Evolutionary conservation across 2,888 invertebrate species (phyloP).

Genomic region (Polyploca ridens): DNA sequence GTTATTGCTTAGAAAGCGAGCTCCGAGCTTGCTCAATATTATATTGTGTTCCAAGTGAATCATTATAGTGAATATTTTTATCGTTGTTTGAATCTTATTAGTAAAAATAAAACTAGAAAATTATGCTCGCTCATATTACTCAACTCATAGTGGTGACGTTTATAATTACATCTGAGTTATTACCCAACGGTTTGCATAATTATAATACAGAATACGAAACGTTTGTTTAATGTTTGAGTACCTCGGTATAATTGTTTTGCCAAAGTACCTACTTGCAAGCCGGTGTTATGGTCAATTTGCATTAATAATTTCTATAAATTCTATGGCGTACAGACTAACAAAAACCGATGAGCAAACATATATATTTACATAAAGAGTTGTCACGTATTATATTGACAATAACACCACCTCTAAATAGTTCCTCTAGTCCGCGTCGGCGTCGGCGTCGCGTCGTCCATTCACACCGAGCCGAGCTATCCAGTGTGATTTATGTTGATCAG

Average conservation of each 20-base stretch:
- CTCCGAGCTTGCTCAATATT: not conserved
- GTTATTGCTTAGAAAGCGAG: not conserved
- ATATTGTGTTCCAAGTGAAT: not conserved
- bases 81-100: too few relatives aligned
- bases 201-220: too few relatives aligned
- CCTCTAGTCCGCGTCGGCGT: not conserved
- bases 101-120: not conserved
- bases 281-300: not conserved
- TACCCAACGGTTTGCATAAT: conserved; percentile 1
- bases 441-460: too few relatives aligned
- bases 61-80: not conserved
- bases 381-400: too few relatives aligned
- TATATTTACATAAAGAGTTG: too few relatives aligned
- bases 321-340: too few relatives aligned
- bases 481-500: not conserved
- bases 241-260: not conserved
- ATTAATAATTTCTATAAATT: too few relatives aligned
- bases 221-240: conserved; percentile 1
- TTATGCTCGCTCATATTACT: not conserved
- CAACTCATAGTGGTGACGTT: not conserved
- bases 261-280: not conserved
- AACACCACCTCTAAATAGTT: not conserved
- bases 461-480: not conserved
- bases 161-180: not conserved
- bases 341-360: too few relatives aligned